Base-by-base conservation (phyloP, 2,888 invertebrate species). In the Cacoxenus indagator region DNA sequence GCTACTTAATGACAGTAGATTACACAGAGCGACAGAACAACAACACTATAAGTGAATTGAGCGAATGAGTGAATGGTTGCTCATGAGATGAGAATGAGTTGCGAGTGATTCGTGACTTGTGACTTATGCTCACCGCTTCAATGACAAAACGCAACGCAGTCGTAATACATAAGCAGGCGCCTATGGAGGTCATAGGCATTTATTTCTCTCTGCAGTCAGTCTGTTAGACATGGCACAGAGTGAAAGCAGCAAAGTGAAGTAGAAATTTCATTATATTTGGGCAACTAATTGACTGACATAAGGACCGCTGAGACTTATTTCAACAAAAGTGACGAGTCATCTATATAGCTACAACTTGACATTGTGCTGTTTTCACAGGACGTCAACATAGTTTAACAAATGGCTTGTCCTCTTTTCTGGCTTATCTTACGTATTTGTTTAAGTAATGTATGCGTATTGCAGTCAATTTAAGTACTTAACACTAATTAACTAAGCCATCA, bases 401-500 rank as follows among this genome's bases (percentile, higher is more conserved):
- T n/a, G n/a, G n/a, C n/a, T n/a, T n/a, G n/a, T n/a, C n/a, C n/a
- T n/a, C n/a, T n/a, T n/a, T n/a, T n/a, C n/a, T n/a, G n/a, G n/a
- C n/a, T n/a, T n/a, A n/a, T n/a, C n/a, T n/a, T n/a, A n/a, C 37
- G 37, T 37, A 37, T 37, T 8, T 37, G 37, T 37, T 11, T 5
- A n/a, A 17, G 11, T 48, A 48, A 48, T 48, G 11, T 1, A 48
- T 48, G 48, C 48, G 48, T 48, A 9, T 31, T 24, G 5, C 19
- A 46, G 8, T 17, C 24, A 26, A 55, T 68, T 54, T 17, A 27
- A 37, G 11, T 59, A 27, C 65, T 67, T 67, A 29, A 62, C 73
- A 67, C 59, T 73, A 73, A 73, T 73, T 73, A 73, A 67, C 51
- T 54, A 67, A 70, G 72, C 67, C 70, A 71, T 70, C 70, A 73